Base-by-base conservation (phyloP, 2,797 vertebrate genomes). In the Xenops minutus region DNA sequence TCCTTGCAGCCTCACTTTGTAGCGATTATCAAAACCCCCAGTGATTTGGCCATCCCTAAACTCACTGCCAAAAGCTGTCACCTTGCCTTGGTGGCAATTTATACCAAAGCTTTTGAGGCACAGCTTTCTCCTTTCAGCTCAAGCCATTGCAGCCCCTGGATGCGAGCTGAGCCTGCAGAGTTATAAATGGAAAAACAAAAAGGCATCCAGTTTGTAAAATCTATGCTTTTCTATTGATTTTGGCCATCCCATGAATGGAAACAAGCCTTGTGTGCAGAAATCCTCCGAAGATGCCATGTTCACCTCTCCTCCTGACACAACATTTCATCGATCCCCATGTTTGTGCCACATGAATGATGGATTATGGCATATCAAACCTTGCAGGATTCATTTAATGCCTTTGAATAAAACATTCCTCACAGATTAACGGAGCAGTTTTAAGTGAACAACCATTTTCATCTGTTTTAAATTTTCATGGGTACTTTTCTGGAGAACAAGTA, bases 341-440 rank as follows among this genome's bases (percentile, higher is more conserved):
- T 91, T 78, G 85, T 93, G 89, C 92, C 95, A 89, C 93, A 59
- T 73, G 84, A 92, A 87, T 97, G 95, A 97, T 80, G 94, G 94
- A 98, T 97, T 97, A 96, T 95, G 55, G 87, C 93, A 89, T 96
- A 94, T 92, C 97, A 97, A 89, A 95, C 90, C 94, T 90, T 80
- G 48, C 73, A 68, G 92, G 72, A 68, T 96, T 98, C 97, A 97
- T 97, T 98, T 97, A 98, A 97, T 94, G 95, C 85, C 94, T 77
- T 54, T 98, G 97, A 98, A 98, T 98, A 98, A 98, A 98, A 97
- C 97, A 97, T 97, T 86, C 81, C 92, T 97, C 96, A 94, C 96
- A 96, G 98, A 97, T 97, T 97, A 98, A 97, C 97, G 43, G 92
- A 96, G 96, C 96, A 78, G 95, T 97, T 98, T 97, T 97, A 97